Conservation (phyloP, 1,140 invertebrate genomes). For the Periplaneta americana region DNA sequence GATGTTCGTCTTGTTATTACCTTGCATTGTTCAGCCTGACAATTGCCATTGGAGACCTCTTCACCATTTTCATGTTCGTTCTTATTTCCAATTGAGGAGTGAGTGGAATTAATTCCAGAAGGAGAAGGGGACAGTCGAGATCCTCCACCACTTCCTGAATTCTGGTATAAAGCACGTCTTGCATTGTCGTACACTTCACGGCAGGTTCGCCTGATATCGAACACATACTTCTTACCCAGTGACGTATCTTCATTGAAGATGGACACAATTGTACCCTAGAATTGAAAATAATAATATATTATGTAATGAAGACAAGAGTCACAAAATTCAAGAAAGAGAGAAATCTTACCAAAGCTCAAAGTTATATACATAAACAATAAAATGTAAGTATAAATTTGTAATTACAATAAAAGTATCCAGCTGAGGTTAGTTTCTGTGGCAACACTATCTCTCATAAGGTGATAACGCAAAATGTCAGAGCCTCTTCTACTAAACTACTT, state of each 20-base stretch:
- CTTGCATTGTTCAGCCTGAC: conserved; percentile 10
- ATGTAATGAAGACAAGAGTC: background rate
- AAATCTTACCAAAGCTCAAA: background rate
- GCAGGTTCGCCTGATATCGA: conserved; percentile 81
- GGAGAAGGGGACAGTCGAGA: conserved; percentile 9
- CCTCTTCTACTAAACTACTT: too few relatives aligned
- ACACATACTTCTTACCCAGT: conserved; percentile 80
- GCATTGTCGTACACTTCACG: conserved; percentile 84
- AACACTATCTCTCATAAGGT: too few relatives aligned
- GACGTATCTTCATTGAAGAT: conserved; percentile 87
- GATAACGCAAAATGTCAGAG: too few relatives aligned
- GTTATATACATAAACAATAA: too few relatives aligned
- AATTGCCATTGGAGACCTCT: background rate
- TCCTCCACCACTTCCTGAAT: conserved; percentile 15
- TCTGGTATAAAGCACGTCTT: conserved; percentile 57
- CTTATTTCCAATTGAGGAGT: background rate
- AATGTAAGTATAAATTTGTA: too few relatives aligned
- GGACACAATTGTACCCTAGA: conserved; percentile 78
- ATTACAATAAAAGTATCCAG: too few relatives aligned
- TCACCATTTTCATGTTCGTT: background rate
- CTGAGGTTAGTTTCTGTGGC: too few relatives aligned
- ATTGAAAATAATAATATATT: background rate
- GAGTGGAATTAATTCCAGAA: background rate
- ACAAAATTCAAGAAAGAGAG: background rate
- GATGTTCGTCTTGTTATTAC: too few relatives aligned